Evolutionary conservation across 53 echinoderm and acorn worm genomes (phyloP).

Genomic region (Henricia sp.): DNA sequence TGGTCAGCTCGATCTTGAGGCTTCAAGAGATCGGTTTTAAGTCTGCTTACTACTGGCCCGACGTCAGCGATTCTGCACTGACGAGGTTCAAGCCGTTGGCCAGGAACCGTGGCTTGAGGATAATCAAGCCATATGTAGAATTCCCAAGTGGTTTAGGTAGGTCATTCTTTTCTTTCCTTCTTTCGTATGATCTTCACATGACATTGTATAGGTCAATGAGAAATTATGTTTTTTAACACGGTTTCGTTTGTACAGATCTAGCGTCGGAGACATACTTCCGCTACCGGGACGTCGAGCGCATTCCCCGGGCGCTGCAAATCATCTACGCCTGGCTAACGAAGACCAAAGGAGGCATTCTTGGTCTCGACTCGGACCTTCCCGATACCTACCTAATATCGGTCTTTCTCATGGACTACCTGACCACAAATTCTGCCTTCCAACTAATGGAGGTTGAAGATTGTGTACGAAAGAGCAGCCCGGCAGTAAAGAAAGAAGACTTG

Average conservation of each 20-base stretch:
- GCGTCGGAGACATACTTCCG: slow-evolving; percentile 57
- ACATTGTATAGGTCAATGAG: not conserved
- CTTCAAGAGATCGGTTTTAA: slow-evolving; percentile 43
- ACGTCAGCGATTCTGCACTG: not conserved
- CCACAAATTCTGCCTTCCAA: slow-evolving; percentile 33
- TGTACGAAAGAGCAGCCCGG: not conserved
- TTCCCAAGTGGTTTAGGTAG: slow-evolving; percentile 51
- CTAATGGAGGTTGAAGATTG: slow-evolving; percentile 55
- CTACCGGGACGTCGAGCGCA: slow-evolving; percentile 63
- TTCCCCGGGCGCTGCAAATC: slow-evolving; percentile 53
- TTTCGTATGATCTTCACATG: not conserved
- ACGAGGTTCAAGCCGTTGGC: not conserved
- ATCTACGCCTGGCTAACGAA: slow-evolving; percentile 46
- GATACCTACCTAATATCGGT: slow-evolving; percentile 62
- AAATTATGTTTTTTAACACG: not conserved
- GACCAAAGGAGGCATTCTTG: slow-evolving; percentile 58
- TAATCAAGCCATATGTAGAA: slow-evolving; percentile 35
- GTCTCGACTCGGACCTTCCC: slow-evolving; percentile 59
- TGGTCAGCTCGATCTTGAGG: slow-evolving; percentile 43
- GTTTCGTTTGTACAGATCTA: not conserved
- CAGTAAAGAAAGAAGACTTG: not conserved
- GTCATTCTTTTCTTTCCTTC: not conserved
- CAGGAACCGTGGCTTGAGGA: slow-evolving; percentile 27
- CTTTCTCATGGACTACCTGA: slow-evolving; percentile 67
- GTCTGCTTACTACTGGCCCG: slow-evolving; percentile 45